Conservation (phyloP, 37 sponge, comb jelly and placozoan species). For the Aplysina aerophoba region DNA sequence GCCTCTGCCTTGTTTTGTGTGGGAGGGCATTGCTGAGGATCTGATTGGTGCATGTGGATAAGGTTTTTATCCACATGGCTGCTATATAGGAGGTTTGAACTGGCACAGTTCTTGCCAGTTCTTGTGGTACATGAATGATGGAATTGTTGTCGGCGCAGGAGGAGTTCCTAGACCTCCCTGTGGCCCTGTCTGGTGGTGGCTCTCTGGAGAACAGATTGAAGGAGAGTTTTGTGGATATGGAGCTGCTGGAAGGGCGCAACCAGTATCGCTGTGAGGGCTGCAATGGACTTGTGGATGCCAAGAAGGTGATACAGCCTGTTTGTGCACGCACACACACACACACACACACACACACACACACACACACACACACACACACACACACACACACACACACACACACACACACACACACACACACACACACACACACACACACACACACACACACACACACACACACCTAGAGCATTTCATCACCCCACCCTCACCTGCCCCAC, state of each 20-base stretch:
- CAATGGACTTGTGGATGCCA: constrained; percentile 77
- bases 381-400: constrained; percentile 31
- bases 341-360: constrained; percentile 15
- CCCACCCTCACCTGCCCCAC: too few species aligned
- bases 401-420: constrained; percentile 35
- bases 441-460: constrained; percentile 8
- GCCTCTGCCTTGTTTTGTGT: background rate
- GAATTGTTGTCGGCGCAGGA: constrained; percentile 38
- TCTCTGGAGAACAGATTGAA: constrained; percentile 61
- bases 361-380: background rate
- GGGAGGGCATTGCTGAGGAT: background rate
- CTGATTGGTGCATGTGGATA: background rate
- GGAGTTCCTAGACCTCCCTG: constrained; percentile 79
- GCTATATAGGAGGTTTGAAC: too few species aligned
- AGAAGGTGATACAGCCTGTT: too few species aligned
- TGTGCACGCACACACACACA: constrained; percentile 27
- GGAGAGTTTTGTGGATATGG: constrained; percentile 57
- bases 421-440: constrained; percentile 26
- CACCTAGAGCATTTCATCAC: too few species aligned
- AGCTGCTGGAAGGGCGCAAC: constrained; percentile 81
- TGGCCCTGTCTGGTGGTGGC: constrained; percentile 58
- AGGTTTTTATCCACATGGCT: background rate
- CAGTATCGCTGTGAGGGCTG: constrained; percentile 85
- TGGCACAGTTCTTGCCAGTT: background rate
- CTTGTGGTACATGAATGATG: background rate